Base-by-base conservation (phyloP, 1,140 invertebrate genomes). In the Drosophila leontia region DNA sequence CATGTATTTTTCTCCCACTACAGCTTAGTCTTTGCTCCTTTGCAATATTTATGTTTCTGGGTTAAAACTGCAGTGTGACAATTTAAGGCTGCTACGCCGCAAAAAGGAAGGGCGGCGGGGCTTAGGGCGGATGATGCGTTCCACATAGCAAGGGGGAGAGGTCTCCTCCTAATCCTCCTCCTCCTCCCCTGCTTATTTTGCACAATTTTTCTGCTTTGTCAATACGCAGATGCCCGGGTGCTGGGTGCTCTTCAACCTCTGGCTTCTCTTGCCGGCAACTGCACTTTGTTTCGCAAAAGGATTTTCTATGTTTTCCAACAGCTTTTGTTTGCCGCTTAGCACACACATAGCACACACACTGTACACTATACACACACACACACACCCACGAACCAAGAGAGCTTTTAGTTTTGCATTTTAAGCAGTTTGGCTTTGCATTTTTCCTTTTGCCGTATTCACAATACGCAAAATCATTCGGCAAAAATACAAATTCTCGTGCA, bases 401-500 rank as follows among this genome's bases (percentile, higher is more conserved):
- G 80, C 83, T 87, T 87, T 87, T 87, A 88, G 84, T 87, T 87
- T 88, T 88, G 84, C 79, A 86, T 86, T 87, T 72, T 78, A 75
- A 87, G 84, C 75, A 83, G 58, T 72, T 87, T 87, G 83, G 67
- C 67, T 85, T 82, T 82, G 83, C 82, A 79, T 87, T 87, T 85
- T 85, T 64, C 53, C 64, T 42, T 72, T 72, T 71, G 48, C 72
- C 23, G 26, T 50, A 50, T 32, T 75, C 44, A 56, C 77, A 84
- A 69, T 71, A 75, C 78, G 68, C 63, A 80, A 85, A 85, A 85
- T 85, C 82, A 74, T 85, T 85, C 61, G 58, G 68, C 68, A 75
- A 57, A 71, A 87, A 58, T 65, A 82, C 70, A 82, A 86, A 86
- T 86, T 85, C 82, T 63, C 69, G 19, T 57, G 50, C 69, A 80